Evolutionary conservation across 2,797 vertebrate genomes (phyloP).

Genomic region (Crenuchus spilurus): DNA sequence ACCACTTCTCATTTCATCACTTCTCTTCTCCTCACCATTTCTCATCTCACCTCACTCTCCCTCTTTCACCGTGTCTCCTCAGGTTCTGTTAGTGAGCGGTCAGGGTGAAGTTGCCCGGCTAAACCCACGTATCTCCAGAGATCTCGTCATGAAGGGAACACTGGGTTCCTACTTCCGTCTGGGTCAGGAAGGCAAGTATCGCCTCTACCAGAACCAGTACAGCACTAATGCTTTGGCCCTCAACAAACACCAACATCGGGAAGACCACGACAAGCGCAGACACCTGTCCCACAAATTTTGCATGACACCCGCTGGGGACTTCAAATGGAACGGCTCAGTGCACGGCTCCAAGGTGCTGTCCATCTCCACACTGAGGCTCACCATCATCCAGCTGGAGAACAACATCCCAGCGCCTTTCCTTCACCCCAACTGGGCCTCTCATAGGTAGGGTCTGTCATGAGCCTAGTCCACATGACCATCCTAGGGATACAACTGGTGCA

Average conservation of each 20-base stretch:
- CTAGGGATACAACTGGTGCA: too few species aligned
- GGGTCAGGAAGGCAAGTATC: constrained; percentile 95
- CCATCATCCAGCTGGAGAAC: constrained; percentile 95
- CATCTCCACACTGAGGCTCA: constrained; percentile 91
- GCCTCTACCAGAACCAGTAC: constrained; percentile 96
- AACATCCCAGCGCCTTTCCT: constrained; percentile 94
- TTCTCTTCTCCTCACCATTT: neutral
- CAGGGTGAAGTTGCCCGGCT: constrained; percentile 91
- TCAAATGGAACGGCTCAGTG: constrained; percentile 97
- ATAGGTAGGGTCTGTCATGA: constrained; percentile 81
- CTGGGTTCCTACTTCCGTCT: constrained; percentile 91
- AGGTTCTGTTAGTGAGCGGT: constrained; percentile 91
- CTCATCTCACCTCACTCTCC: too few species aligned
- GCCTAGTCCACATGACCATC: too few species aligned
- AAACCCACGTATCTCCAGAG: constrained; percentile 83
- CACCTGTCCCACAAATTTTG: constrained; percentile 98
- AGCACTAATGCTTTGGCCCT: constrained; percentile 94
- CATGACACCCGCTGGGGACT: constrained; percentile 91
- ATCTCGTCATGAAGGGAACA: constrained; percentile 89
- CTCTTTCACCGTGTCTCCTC: too few species aligned
- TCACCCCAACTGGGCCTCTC: constrained; percentile 98
- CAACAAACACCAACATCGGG: constrained; percentile 98
- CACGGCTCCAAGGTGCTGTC: constrained; percentile 92
- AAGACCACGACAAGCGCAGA: constrained; percentile 97
- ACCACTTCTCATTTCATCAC: neutral